Base-by-base conservation (phyloP, 2,888 invertebrate genomes). In the Plemyria rubiginata region DNA sequence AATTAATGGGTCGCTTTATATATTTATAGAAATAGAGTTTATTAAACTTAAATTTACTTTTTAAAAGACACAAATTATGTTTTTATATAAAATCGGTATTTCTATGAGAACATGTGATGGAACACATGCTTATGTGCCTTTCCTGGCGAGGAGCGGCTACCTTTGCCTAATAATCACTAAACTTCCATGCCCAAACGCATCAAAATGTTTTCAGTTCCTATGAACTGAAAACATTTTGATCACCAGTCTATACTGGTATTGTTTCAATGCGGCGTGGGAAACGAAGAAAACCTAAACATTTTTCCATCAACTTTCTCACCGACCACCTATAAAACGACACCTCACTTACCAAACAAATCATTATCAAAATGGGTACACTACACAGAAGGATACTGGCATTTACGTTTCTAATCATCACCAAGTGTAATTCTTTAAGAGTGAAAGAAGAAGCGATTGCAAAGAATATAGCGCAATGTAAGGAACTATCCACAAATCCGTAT, bases 401-500 rank as follows among this genome's bases (percentile, higher is more conserved):
- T 0, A 48, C n/a, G 2, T 22, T 48, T n/a, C 4, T 48, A 48
- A 7, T 60, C 0, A 32, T 54, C 2, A 29, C 8, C 7, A 48
- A 56, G 28, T 50, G 54, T 15, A 8, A 55, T 41, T 57, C 57
- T 15, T 41, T 62, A 11, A 61, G 46, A 48, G 61, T 50, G 60
- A 57, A 15, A 7, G 60, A 57, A 3, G 22, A 40, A 2, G 0
- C n/a, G 2, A 9, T 40, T 32, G 4, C 60, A 22, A 70, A 59
- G 3, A 76, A 76, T 53, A 67, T 66, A 5, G 72, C 74, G 5
- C 63, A 64, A 9, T 90, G 90, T 28, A 54, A 60, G 1, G 78
- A 72, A 38, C 66, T 88, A 43, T 68, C 73, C 0, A 77, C 71
- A 15, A 70, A 85, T 0, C 85, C 90, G 0, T 85, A 77, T 54